Percentiles rank a stretch among this genome's conserved stretches.
These are phyloP conservation scores for Metridium senile DNA, from an alignment of 92 coral and sea anemone genomes.

Conservation along the genomic window DNA sequence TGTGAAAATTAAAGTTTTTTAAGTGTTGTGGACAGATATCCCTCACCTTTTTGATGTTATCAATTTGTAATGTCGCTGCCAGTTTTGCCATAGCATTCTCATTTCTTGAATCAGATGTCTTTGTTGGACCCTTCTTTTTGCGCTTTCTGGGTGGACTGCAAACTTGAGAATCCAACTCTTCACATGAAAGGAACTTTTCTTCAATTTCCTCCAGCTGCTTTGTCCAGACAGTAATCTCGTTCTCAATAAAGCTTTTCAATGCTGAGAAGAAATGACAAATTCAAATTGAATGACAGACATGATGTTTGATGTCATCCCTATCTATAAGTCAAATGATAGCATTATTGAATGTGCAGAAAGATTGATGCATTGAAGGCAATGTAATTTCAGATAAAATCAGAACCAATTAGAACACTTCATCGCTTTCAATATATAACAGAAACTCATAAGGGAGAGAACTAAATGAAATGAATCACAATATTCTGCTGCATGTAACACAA, in stretches of 20 bases:
- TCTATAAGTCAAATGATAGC: too few relatives aligned
- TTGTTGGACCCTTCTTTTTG: not conserved
- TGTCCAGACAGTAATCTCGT: not conserved
- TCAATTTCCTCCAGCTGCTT: not conserved
- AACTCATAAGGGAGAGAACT: too few relatives aligned
- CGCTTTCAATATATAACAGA: too few relatives aligned
- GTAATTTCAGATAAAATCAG: too few relatives aligned
- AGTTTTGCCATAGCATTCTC: not conserved
- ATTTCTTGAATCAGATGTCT: not conserved
- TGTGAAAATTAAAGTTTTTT: too few relatives aligned
- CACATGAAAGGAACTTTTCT: not conserved
- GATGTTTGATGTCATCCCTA: too few relatives aligned
- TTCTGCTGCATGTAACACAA: too few relatives aligned
- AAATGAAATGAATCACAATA: too few relatives aligned
- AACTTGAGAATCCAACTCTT: not conserved
- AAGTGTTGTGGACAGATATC: too few relatives aligned
- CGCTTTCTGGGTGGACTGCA: not conserved
- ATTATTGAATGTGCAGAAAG: too few relatives aligned
- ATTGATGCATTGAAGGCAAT: too few relatives aligned
- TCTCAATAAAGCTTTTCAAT: not conserved
- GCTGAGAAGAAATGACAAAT: not conserved
- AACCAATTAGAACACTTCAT: too few relatives aligned
- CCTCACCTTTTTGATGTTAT: not conserved
- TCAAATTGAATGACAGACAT: not conserved
- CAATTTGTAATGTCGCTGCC: not conserved